Evolutionary conservation across 1,140 invertebrate genomes (phyloP), one percentile per base, ranked within the genome.

Genomic region (Rhagoletis zephyria): DNA sequence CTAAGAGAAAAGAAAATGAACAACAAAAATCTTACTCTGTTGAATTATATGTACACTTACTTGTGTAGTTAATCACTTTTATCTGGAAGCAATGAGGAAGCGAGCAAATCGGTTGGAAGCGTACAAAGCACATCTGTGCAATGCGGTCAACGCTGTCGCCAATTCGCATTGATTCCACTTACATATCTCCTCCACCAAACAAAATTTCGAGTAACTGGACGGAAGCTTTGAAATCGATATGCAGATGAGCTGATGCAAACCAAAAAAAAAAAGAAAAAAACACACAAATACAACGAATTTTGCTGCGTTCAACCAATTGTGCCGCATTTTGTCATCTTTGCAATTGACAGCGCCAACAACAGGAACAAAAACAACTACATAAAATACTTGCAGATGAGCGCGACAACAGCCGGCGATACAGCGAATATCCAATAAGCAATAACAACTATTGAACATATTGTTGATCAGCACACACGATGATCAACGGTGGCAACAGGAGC

Each of bases 201-300:
- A 10, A 56, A 48, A 74, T 48, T 74, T 45, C 42, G 85, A n/a
- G 2, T 51, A 1, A 30, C 63, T 14, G 67, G 77, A 87, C 87
- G 77, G 87, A 87, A 85, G 61, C 87, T 87, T 87, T 87, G 87
- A 87, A 87, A 87, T 85, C 87, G 64, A 87, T 74, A 74, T 74
- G 67, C 42, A 74, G 42, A 74, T 74, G 40, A 74, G 67, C 30
- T 48, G 40, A 6, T 16, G 14, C 42, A 74, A 74, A 40, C 5
- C 51, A 7, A 74, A 48, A 40, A 74, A 48, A 40, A 74, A 74
- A 12, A 70, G 16, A 0, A 42, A 70, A 0, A 70, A 45, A 5
- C 14, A 70, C 9, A 70, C 42, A 42, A 5, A 3, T 70, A 42
- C 9, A 2, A 5, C 12, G 7, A 70, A 45, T 0, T 42, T 56